phyloP scores from a whole-genome alignment of 2,888 invertebrate genomes.

The Drosophila pegasa region DNA sequence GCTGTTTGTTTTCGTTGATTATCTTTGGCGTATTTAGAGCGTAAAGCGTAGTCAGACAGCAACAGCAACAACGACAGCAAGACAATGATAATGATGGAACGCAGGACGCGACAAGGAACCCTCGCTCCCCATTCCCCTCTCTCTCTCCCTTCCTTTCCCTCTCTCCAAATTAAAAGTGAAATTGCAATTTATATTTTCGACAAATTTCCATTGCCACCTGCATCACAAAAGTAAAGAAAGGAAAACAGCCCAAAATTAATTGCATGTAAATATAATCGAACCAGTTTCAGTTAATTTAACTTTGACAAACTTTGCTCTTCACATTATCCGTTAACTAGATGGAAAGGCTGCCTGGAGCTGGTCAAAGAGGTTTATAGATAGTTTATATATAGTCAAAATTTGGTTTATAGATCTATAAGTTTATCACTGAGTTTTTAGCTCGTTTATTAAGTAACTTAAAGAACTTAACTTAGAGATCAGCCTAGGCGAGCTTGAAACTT shows the following conservation, averaged over 20 bases:
- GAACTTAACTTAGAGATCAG: no score
- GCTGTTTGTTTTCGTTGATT: constrained; percentile 82
- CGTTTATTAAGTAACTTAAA: no score
- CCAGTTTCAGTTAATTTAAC: background rate
- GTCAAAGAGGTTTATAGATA: no score
- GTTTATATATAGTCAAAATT: no score
- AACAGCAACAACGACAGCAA: constrained; percentile 11
- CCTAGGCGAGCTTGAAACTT: no score
- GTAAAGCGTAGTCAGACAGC: constrained; percentile 82
- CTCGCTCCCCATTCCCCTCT: background rate
- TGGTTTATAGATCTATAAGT: no score
- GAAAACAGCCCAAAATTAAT: constrained; percentile 5
- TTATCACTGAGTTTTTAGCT: no score
- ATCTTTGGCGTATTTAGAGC: constrained; percentile 84
- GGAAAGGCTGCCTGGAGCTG: no score
- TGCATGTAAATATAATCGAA: constrained; percentile 21
- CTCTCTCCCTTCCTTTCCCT: background rate
- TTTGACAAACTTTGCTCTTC: background rate
- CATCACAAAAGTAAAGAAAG: constrained; percentile 24
- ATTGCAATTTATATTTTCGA: constrained; percentile 78
- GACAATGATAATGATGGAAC: constrained; percentile 63
- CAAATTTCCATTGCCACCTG: constrained; percentile 72
- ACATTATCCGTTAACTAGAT: no score
- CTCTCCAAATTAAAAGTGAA: constrained; percentile 74
- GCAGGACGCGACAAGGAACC: constrained; percentile 52